phyloP scores from a whole-genome alignment of 1,140 invertebrate species.

The Aphis craccivora region DNA sequence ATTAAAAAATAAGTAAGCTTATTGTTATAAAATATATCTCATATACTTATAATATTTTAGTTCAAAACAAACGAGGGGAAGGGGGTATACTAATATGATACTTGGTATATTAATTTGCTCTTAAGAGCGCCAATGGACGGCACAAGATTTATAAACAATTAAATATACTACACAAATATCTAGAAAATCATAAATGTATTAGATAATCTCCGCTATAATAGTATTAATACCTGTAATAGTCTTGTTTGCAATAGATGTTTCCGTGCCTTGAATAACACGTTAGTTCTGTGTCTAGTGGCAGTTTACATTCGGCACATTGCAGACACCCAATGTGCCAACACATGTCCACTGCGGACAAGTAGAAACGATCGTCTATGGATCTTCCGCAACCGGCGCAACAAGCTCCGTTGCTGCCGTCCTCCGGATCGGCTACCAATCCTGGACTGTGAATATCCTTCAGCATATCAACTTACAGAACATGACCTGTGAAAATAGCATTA shows the following conservation, averaged over 20 bases:
- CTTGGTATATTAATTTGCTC: too few species aligned
- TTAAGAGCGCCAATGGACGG: too few species aligned
- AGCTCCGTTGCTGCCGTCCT: constrained; percentile 55
- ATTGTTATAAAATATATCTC: too few species aligned
- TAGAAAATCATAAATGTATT: too few species aligned
- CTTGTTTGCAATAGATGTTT: constrained; percentile 93
- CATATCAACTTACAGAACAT: constrained; percentile 34
- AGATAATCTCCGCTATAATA: too few species aligned
- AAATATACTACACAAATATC: too few species aligned
- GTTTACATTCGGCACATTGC: constrained; percentile 84
- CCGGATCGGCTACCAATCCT: constrained; percentile 43
- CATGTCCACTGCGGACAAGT: constrained; percentile 85
- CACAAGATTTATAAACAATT: too few species aligned
- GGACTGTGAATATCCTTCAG: constrained; percentile 55
- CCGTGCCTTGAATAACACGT: constrained; percentile 90
- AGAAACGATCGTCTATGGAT: constrained; percentile 74
- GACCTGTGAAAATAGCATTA: not conserved
- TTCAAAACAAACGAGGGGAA: too few species aligned
- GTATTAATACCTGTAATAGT: constrained; percentile 85
- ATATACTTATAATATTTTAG: too few species aligned
- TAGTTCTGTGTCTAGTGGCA: constrained; percentile 82
- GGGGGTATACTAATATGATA: too few species aligned
- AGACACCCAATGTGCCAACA: constrained; percentile 90
- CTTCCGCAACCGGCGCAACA: constrained; percentile 70
- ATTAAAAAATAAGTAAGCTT: too few species aligned